Percentiles rank a stretch among this genome's conserved stretches.
These are phyloP conservation scores for Cavia aperea DNA, from an alignment of 2,113 vertebrate species.

Conservation along the genomic window DNA sequence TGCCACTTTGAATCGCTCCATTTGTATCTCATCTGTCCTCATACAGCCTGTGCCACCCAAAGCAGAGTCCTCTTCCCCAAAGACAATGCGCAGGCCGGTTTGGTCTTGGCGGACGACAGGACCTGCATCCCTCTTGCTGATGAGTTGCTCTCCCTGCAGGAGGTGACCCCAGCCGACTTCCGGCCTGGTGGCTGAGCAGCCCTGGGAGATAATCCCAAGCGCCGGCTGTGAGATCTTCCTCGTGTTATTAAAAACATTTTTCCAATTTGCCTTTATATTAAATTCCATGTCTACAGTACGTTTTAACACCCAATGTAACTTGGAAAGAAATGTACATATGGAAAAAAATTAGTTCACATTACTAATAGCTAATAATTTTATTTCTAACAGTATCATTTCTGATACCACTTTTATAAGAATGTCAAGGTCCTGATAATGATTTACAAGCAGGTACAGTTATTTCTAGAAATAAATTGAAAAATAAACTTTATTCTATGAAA, in stretches of 20 bases:
- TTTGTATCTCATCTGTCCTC: neutral
- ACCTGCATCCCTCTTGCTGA: too few species aligned
- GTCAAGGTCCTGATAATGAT: neutral
- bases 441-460: neutral
- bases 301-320: neutral
- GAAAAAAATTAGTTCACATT: neutral
- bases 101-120: neutral
- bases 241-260: neutral
- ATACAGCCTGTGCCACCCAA: neutral
- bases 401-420: neutral
- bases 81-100: neutral
- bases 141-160: neutral
- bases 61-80: neutral
- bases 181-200: neutral
- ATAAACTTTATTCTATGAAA: neutral
- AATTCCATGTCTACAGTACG: neutral
- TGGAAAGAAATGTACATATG: neutral
- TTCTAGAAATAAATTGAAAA: conserved; percentile 15
- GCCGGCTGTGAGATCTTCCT: neutral
- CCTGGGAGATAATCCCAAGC: neutral
- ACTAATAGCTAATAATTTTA: neutral
- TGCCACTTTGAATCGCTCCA: neutral
- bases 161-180: neutral
- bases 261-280: neutral
- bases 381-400: neutral